Conservation (phyloP, 2,797 vertebrate species). For the Artibeus jamaicensis region DNA sequence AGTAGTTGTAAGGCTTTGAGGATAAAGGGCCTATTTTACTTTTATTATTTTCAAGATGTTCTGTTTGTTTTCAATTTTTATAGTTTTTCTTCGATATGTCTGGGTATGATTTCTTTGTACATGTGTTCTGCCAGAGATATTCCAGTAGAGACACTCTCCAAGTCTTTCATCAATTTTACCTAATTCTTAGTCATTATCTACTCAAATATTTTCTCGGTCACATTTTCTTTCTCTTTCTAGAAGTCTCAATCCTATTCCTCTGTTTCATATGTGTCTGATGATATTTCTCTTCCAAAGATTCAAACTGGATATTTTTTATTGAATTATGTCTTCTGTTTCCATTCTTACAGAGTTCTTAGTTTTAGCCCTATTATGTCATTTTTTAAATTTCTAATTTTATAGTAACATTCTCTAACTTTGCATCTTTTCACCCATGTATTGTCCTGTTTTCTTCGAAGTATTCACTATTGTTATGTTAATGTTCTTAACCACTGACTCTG, state of each 20-base stretch:
- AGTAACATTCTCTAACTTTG: slow-evolving; percentile 13
- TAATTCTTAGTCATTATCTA: neutral
- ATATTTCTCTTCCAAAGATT: neutral
- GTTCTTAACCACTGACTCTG: neutral
- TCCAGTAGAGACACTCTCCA: neutral
- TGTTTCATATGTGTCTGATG: neutral
- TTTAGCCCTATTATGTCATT: neutral
- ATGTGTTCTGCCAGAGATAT: neutral
- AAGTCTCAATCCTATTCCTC: neutral
- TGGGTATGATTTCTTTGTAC: neutral
- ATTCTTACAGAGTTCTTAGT: neutral
- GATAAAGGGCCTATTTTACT: neutral
- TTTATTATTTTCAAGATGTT: neutral
- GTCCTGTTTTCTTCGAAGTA: neutral
- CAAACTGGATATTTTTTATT: neutral
- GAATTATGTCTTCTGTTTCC: neutral
- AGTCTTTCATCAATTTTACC: neutral
- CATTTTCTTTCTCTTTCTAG: neutral
- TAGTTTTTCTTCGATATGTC: neutral
- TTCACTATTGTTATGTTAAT: neutral
- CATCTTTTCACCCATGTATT: neutral
- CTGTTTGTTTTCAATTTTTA: neutral
- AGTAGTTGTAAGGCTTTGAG: slow-evolving; percentile 15
- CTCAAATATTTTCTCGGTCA: neutral
- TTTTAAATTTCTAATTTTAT: neutral